These are phyloP conservation scores for Geococcyx californianus DNA, from an alignment of 2,113 vertebrate genomes.

Conservation along the genomic window DNA sequence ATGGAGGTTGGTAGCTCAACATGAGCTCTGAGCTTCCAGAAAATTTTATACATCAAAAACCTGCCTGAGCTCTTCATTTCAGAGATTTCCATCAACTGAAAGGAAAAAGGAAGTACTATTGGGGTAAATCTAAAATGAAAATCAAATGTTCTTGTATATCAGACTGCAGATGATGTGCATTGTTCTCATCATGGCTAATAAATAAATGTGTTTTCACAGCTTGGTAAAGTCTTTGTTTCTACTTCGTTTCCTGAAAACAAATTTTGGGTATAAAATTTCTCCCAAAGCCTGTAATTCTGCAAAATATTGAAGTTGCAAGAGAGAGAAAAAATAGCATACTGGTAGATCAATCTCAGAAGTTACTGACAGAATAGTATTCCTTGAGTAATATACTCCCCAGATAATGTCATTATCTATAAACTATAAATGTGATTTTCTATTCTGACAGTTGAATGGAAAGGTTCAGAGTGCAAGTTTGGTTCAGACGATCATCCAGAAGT, in stretches of 20 bases:
- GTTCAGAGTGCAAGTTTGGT: constrained; percentile 13
- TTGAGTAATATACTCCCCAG: not conserved
- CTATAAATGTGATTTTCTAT: not conserved
- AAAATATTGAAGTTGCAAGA: not conserved
- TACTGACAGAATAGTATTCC: not conserved
- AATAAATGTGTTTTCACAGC: not conserved
- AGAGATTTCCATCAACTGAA: not conserved
- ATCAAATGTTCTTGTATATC: not conserved
- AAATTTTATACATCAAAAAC: constrained; percentile 9
- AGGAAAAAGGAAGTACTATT: not conserved
- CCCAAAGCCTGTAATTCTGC: not conserved
- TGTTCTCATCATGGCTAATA: not conserved
- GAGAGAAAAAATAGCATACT: not conserved
- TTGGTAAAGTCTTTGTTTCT: not conserved
- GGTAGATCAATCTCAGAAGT: not conserved
- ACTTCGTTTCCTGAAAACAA: not conserved
- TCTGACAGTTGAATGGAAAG: not conserved
- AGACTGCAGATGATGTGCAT: not conserved
- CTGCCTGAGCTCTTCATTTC: not conserved
- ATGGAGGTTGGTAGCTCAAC: constrained; percentile 25
- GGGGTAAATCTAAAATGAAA: not conserved
- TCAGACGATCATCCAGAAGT: constrained; percentile 33
- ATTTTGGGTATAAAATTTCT: not conserved
- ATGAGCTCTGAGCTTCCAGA: constrained; percentile 6
- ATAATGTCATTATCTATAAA: not conserved